Evolutionary conservation across 2,888 invertebrate species (phyloP).

Genomic region (Myopa tessellatipennis): DNA sequence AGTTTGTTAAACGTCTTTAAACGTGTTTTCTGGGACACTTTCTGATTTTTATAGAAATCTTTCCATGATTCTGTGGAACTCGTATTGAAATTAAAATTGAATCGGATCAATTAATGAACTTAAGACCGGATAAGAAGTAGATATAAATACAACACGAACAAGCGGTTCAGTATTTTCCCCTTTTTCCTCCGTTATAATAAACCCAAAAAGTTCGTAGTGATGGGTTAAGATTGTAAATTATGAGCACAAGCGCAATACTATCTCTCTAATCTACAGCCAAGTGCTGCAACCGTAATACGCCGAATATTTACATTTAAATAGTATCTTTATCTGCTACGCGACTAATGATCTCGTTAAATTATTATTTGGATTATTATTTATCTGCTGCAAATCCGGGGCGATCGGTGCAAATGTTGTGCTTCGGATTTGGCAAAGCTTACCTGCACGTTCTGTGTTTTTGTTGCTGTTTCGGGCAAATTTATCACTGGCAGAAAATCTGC

Average conservation of each 20-base stretch:
- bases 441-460: background rate
- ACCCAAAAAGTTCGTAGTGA: background rate
- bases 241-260: background rate
- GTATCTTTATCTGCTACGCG: conserved; percentile 16
- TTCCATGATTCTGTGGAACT: too few species aligned
- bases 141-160: too few species aligned
- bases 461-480: conserved; percentile 2
- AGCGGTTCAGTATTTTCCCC: too few species aligned
- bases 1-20: too few species aligned
- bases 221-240: background rate
- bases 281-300: conserved; percentile 26
- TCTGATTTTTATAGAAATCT: too few species aligned
- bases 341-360: conserved; percentile 32
- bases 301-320: conserved; percentile 3
- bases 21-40: too few species aligned
- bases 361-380: conserved; percentile 25
- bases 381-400: background rate
- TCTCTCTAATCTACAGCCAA: background rate
- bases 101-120: too few species aligned
- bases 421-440: background rate
- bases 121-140: too few species aligned
- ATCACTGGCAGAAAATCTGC: conserved; percentile 27
- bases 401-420: background rate
- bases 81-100: too few species aligned
- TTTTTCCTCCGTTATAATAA: too few species aligned